These are phyloP conservation scores for Oceanodroma leucorhoa DNA, from an alignment of 2,797 vertebrate species.

Conservation along the genomic window DNA sequence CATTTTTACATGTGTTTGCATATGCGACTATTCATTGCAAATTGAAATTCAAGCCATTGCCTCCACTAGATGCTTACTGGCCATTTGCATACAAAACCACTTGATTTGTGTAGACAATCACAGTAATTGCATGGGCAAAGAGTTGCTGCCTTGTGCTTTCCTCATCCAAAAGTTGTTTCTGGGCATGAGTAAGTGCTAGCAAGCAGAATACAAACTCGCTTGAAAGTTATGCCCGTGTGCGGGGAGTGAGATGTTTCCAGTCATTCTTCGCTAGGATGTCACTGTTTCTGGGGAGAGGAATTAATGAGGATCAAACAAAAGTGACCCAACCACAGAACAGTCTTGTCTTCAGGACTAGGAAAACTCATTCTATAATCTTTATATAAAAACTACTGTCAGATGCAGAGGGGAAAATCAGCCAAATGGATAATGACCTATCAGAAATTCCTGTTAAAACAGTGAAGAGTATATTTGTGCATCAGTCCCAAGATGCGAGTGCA, in stretches of 20 bases:
- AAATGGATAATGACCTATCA: background rate
- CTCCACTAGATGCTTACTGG: background rate
- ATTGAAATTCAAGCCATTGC: slow-evolving; percentile 45
- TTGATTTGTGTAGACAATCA: slow-evolving; percentile 53
- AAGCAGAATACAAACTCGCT: background rate
- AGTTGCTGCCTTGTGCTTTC: slow-evolving; percentile 7
- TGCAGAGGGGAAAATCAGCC: background rate
- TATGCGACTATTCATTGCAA: background rate
- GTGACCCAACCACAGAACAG: background rate
- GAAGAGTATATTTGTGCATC: no score
- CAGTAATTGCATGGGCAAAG: slow-evolving; percentile 42
- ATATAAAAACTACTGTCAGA: background rate
- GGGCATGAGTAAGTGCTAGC: background rate
- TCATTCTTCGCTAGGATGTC: background rate
- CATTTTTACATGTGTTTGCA: background rate
- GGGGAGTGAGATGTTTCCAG: background rate
- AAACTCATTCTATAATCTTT: background rate
- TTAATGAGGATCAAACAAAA: background rate
- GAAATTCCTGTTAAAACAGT: background rate
- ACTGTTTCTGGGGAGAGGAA: background rate
- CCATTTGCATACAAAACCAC: slow-evolving; percentile 48
- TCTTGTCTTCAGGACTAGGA: background rate
- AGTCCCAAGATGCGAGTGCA: rapidly evolving
- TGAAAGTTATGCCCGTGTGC: background rate
- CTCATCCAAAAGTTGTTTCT: slow-evolving; percentile 11